These are phyloP conservation scores for Thaumetopoea pityocampa DNA, from an alignment of 1,140 invertebrate species.

Conservation along the genomic window DNA sequence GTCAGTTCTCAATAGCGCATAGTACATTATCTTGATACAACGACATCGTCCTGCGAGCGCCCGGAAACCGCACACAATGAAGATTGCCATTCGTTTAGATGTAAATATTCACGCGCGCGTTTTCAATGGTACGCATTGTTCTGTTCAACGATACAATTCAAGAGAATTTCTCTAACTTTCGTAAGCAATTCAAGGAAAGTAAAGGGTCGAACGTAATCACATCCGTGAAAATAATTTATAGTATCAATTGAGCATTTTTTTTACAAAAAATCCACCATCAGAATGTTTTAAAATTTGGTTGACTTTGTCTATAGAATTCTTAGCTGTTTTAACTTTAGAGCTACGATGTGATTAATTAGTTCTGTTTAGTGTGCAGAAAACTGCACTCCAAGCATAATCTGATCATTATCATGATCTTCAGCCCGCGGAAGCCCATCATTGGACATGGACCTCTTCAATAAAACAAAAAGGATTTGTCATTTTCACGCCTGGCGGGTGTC, in stretches of 20 bases:
- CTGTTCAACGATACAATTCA: conserved; percentile 30
- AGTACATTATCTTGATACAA: conserved; percentile 33
- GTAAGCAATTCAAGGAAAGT: conserved; percentile 19
- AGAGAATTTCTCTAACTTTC: conserved; percentile 27
- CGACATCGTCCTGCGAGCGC: conserved; percentile 16
- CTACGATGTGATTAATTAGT: background rate
- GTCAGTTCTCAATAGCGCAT: conserved; percentile 41
- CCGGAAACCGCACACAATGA: conserved; percentile 26
- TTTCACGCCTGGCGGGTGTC: no score
- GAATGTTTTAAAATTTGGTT: no score
- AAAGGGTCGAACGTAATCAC: conserved; percentile 6
- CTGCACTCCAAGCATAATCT: background rate
- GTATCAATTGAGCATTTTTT: no score
- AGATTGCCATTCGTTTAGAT: conserved; percentile 31
- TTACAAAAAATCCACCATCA: no score
- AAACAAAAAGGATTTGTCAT: no score
- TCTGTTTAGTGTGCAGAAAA: background rate
- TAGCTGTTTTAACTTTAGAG: background rate
- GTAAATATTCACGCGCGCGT: conserved; percentile 37
- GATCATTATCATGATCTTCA: no score
- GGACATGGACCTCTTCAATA: no score
- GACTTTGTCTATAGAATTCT: no score
- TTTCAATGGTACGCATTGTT: conserved; percentile 44
- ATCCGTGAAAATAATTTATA: conserved; percentile 10
- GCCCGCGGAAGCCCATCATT: no score